Base-by-base conservation (phyloP, 2,113 vertebrate genomes). In the Semicossyphus pulcher region DNA sequence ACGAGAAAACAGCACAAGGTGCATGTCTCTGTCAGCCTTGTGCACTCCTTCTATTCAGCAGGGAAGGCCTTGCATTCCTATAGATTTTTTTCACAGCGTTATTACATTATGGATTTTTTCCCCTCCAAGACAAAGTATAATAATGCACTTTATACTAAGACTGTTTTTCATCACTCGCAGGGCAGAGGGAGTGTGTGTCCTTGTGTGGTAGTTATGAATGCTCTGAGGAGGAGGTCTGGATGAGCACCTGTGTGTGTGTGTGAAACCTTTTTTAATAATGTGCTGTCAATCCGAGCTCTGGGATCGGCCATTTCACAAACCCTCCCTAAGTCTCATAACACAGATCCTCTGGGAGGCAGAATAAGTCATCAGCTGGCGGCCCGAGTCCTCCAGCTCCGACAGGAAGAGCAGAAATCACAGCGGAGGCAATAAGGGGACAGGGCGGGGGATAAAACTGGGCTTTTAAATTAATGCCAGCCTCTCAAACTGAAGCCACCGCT, bases 41-140 rank as follows among this genome's bases (percentile, higher is more conserved):
- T 83, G 70, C 54, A 54, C 81, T 85, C 45, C 39, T 57, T 88
- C 74, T 68, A 69, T 78, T 90, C 87, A 69, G 71, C 54, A 66
- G 79, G 85, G 87, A 83, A 39, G 63, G 56, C 74, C 67, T 65
- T 56, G 53, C 49, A 80, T 86, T 89, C 71, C 42, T 84, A 84
- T 86, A 82, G 80, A 86, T 42, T 42, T 90, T 82, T 90, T 85
- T 85, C 62, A 66, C 68, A 41, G 74, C 56, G 29, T 92, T 93
- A 93, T 93, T 89, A 87, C 79, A 83, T 91, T 93, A 91, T 92
- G 72, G 88, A 93, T 91, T 90, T 90, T 83, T 74, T 34, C 69
- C 72, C 83, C 82, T 81, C 57, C 76, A 88, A 89, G 85, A 85
- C 87, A 86, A 84, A 86, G 79, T 80, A 85, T 90, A 92, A 92